These are phyloP conservation scores for Palythoa caribaeorum DNA, from an alignment of 92 coral and sea anemone species.

Conservation along the genomic window DNA sequence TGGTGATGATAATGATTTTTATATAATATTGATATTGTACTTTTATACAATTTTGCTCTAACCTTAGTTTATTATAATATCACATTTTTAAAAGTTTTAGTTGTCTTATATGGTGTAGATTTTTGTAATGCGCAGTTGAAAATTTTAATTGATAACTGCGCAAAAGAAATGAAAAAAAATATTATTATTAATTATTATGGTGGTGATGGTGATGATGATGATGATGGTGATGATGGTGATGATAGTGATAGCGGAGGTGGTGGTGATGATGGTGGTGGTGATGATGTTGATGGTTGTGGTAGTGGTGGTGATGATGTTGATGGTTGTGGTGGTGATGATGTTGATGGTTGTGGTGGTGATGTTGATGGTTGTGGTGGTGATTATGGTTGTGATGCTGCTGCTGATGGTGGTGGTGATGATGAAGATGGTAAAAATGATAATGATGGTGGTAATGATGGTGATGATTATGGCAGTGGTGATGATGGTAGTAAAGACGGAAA, in stretches of 20 bases:
- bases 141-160: no score
- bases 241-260: neutral
- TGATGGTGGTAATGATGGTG: neutral
- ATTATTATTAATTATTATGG: no score
- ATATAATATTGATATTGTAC: no score
- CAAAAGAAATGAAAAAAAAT: no score
- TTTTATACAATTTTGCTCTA: no score
- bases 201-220: neutral
- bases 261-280: neutral
- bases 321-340: neutral
- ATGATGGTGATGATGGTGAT: neutral
- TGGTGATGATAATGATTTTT: neutral
- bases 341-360: neutral
- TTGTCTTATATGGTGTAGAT: no score
- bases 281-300: neutral
- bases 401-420: neutral
- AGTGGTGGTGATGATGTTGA: neutral
- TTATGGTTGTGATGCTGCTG: neutral
- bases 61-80: no score
- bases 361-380: neutral
- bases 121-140: no score
- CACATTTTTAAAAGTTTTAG: no score
- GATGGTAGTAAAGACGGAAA: neutral
- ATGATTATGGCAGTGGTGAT: neutral
- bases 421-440: neutral